These are phyloP conservation scores for Ceratoteleas bidentatus DNA, from an alignment of 1,140 invertebrate species.

Conservation along the genomic window DNA sequence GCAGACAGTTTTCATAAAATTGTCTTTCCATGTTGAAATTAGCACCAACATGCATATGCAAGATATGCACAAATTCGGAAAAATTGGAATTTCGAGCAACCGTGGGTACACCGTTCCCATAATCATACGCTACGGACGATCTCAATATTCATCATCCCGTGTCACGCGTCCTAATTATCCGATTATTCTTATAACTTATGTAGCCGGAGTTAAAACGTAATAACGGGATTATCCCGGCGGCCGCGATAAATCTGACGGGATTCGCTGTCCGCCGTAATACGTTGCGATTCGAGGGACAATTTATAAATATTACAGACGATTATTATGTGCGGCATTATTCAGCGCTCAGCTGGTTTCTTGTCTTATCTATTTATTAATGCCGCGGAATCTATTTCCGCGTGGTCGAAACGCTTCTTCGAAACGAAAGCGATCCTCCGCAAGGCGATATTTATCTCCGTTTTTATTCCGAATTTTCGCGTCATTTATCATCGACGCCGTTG, in stretches of 20 bases:
- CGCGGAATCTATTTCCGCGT: conserved; percentile 24
- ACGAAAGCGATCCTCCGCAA: background rate
- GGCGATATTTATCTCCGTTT: conserved; percentile 32
- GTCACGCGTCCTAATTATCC: conserved; percentile 11
- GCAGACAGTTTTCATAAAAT: too few species aligned
- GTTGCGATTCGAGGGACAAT: conserved; percentile 35
- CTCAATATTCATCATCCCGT: background rate
- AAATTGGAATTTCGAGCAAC: too few species aligned
- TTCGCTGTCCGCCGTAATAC: conserved; percentile 22
- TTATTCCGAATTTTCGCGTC: conserved; percentile 29
- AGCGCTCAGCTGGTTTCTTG: conserved; percentile 1
- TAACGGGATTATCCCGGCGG: conserved; percentile 30
- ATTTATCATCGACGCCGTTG: conserved; percentile 35
- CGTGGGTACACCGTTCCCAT: background rate
- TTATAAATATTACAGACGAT: conserved; percentile 56
- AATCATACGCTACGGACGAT: background rate
- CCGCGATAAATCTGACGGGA: conserved; percentile 20
- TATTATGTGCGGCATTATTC: conserved; percentile 26
- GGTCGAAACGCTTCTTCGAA: conserved; percentile 19
- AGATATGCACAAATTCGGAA: too few species aligned
- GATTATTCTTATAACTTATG: conserved; percentile 37
- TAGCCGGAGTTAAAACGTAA: conserved; percentile 31
- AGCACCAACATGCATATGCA: too few species aligned
- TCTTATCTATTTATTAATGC: conserved; percentile 42
- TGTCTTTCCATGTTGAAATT: too few species aligned